These are phyloP conservation scores for Oscheius sp. DNA, from an alignment of 2,888 invertebrate genomes.

Conservation along the genomic window DNA sequence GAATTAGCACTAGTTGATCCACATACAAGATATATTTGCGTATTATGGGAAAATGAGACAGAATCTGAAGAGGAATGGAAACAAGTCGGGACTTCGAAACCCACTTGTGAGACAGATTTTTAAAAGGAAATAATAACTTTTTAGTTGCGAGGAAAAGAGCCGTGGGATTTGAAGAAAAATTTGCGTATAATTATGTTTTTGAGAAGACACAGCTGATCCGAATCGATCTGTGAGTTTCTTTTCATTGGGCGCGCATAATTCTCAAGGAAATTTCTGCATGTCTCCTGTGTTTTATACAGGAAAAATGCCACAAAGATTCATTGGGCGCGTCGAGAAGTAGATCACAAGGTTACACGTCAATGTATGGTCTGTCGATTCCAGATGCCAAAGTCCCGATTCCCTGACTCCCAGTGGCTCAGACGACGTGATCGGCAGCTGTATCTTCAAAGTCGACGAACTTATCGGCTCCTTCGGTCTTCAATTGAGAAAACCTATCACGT, in stretches of 20 bases:
- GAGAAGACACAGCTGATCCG: constrained; percentile 60
- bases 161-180: constrained; percentile 53
- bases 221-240: constrained; percentile 51
- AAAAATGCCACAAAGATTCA: neutral
- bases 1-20: constrained; percentile 18
- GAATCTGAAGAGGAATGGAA: constrained; percentile 35
- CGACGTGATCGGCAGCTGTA: constrained; percentile 30
- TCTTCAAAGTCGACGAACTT: constrained; percentile 50
- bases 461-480: constrained; percentile 62
- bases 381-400: constrained; percentile 15
- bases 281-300: too few species aligned
- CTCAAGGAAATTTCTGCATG: too few species aligned
- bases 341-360: too few species aligned
- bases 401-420: constrained; percentile 20
- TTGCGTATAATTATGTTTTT: constrained; percentile 52
- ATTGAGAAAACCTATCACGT: constrained; percentile 45
- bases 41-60: constrained; percentile 34
- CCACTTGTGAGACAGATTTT: constrained; percentile 11
- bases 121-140: neutral
- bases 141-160: constrained; percentile 35
- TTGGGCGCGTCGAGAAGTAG: too few species aligned
- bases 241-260: too few species aligned
- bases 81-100: constrained; percentile 20
- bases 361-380: too few species aligned
- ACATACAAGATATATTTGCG: constrained; percentile 2